These are phyloP conservation scores for Neodontobutis hainanensis DNA, from an alignment of 2,113 vertebrate genomes.

Conservation along the genomic window DNA sequence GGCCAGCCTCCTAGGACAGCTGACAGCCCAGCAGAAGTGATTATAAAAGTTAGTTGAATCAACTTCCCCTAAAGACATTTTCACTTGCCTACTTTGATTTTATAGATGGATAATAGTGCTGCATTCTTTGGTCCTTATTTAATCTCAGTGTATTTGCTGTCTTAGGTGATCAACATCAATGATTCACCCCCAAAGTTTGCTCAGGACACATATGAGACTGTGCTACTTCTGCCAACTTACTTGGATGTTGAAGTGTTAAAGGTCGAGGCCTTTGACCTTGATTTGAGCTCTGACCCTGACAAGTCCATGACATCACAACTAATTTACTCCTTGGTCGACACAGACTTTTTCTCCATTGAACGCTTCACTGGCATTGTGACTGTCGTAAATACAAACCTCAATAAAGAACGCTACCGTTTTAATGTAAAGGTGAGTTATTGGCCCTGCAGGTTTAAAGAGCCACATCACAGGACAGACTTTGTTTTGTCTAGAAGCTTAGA, in stretches of 20 bases:
- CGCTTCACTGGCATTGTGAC: slow-evolving; percentile 86
- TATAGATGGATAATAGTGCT: background rate
- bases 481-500: slow-evolving; percentile 3
- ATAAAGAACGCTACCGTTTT: slow-evolving; percentile 89
- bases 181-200: slow-evolving; percentile 93
- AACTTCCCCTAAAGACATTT: background rate
- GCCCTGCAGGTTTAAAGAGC: background rate
- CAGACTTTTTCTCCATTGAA: slow-evolving; percentile 87
- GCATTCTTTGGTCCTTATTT: slow-evolving; percentile 3
- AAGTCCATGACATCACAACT: slow-evolving; percentile 79
- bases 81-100: slow-evolving; percentile 1
- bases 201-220: slow-evolving; percentile 87
- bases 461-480: background rate
- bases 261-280: slow-evolving; percentile 90
- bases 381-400: slow-evolving; percentile 86
- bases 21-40: slow-evolving; percentile 87
- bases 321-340: slow-evolving; percentile 87
- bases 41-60: slow-evolving; percentile 77
- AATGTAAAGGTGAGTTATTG: slow-evolving; percentile 77
- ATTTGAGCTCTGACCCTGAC: slow-evolving; percentile 85
- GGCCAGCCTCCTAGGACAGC: slow-evolving; percentile 88
- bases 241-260: slow-evolving; percentile 88
- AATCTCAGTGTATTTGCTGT: background rate
- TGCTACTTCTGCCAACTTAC: slow-evolving; percentile 92
- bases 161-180: slow-evolving; percentile 88